A percentile compares a stretch with the other conserved stretches of the same genome.
Evolutionary conservation across 2,797 vertebrate genomes (phyloP).

Genomic region (Pseudochromis fuscus): DNA sequence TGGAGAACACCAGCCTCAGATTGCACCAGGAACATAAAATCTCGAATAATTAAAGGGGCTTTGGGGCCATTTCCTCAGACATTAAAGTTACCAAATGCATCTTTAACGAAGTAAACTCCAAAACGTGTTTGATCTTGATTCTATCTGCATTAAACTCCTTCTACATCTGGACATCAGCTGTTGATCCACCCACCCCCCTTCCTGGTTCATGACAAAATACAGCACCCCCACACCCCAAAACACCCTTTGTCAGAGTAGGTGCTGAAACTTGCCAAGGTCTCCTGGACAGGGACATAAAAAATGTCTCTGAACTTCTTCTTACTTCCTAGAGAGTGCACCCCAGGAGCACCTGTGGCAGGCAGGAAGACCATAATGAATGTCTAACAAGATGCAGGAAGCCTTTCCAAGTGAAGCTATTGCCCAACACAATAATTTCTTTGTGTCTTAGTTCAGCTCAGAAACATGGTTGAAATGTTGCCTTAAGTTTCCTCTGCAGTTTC

Average conservation of each 20-base stretch:
- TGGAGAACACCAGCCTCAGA: constrained; percentile 42
- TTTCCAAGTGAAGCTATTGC: not conserved
- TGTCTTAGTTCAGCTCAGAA: not conserved
- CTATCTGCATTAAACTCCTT: constrained; percentile 37
- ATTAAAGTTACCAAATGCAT: constrained; percentile 19
- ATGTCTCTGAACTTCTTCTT: not conserved
- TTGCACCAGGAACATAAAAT: constrained; percentile 29
- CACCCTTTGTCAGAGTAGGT: constrained; percentile 51
- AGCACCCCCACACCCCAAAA: constrained; percentile 68
- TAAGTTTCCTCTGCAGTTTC: constrained; percentile 4
- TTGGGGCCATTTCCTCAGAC: constrained; percentile 37
- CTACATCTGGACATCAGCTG: constrained; percentile 80
- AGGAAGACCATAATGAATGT: constrained; percentile 6
- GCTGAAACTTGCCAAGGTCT: constrained; percentile 45
- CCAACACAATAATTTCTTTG: too few relatives aligned
- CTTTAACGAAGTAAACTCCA: constrained; percentile 23
- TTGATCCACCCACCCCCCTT: constrained; percentile 56
- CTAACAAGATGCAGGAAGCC: not conserved
- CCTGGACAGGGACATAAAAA: constrained; percentile 1
- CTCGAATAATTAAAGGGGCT: constrained; percentile 44
- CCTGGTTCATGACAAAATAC: constrained; percentile 54
- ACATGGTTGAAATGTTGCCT: not conserved
- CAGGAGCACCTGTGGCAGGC: not conserved
- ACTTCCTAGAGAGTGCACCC: not conserved
- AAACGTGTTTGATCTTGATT: constrained; percentile 24